A percentile compares a stretch with the other conserved stretches of the same genome.
phyloP scores from a whole-genome alignment of 2,888 invertebrate genomes.

The Erebia epiphron region DNA sequence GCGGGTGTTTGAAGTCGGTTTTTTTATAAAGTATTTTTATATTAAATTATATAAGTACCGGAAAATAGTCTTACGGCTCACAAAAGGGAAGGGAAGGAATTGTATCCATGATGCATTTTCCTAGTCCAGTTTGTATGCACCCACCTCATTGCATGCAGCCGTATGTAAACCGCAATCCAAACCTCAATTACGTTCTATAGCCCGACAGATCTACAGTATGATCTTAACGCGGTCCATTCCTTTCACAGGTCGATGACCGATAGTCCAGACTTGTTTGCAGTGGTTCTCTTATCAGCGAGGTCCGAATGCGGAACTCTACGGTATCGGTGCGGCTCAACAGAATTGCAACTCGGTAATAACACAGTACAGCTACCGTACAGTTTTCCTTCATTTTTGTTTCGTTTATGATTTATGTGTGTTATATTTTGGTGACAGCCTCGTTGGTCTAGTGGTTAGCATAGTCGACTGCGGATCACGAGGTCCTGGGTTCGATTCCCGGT shows the following conservation, averaged over 20 bases:
- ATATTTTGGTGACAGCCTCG: too few relatives aligned
- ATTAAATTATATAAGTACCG: too few relatives aligned
- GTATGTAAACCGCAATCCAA: conserved; percentile 28
- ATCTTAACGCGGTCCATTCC: conserved; percentile 40
- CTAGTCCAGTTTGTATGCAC: conserved; percentile 18
- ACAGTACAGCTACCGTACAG: not conserved
- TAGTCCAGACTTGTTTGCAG: conserved; percentile 41
- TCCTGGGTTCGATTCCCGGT: too few relatives aligned
- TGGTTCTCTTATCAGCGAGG: conserved; percentile 40
- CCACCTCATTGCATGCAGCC: conserved; percentile 22
- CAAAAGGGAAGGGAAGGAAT: too few relatives aligned
- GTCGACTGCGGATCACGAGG: too few relatives aligned
- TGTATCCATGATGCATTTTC: not conserved
- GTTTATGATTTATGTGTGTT: too few relatives aligned
- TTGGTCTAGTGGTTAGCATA: too few relatives aligned
- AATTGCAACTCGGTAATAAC: conserved; percentile 20
- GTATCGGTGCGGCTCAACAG: conserved; percentile 20
- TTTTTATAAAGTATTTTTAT: too few relatives aligned
- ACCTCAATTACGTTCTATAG: conserved; percentile 31
- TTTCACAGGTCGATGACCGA: conserved; percentile 43
- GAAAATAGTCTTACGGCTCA: too few relatives aligned
- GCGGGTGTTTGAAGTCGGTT: too few relatives aligned
- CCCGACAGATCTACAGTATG: conserved; percentile 37
- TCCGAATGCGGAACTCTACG: conserved; percentile 36
- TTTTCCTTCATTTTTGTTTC: not conserved